Evolutionary conservation across 2,113 vertebrate species (phyloP).

Genomic region (Picathartes gymnocephalus): DNA sequence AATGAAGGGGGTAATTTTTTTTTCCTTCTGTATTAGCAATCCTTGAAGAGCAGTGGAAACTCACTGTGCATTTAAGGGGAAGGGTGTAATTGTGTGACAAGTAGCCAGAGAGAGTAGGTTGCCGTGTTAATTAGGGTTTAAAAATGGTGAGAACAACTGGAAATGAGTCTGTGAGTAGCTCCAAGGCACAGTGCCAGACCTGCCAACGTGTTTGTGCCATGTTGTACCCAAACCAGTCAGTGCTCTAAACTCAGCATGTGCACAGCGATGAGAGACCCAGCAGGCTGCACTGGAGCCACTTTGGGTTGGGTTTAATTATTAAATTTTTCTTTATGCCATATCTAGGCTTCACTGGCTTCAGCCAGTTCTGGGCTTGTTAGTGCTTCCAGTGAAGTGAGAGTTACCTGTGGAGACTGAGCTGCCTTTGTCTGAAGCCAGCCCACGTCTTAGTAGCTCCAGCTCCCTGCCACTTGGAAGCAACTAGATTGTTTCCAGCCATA

Average conservation of each 20-base stretch:
- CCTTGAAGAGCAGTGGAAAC: background rate
- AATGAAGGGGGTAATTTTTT: background rate
- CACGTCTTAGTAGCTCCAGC: background rate
- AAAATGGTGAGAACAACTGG: background rate
- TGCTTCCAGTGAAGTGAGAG: background rate
- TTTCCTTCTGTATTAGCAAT: background rate
- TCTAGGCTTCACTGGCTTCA: background rate
- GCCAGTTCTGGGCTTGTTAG: background rate
- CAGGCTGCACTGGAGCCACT: background rate
- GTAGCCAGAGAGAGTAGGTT: background rate
- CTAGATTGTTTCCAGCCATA: background rate
- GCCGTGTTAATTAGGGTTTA: background rate
- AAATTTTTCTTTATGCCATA: background rate
- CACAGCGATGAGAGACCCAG: accelerated
- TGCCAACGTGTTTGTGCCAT: background rate
- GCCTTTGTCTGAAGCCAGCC: background rate
- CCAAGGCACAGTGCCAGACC: background rate
- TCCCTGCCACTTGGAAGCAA: background rate
- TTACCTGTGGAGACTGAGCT: background rate
- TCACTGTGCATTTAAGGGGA: background rate
- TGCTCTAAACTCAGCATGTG: background rate
- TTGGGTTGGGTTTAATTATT: background rate
- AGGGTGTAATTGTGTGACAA: background rate
- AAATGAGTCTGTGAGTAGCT: background rate
- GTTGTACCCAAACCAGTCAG: background rate